phyloP scores from a whole-genome alignment of 2,888 invertebrate genomes.

The Pedicia rivosa region DNA sequence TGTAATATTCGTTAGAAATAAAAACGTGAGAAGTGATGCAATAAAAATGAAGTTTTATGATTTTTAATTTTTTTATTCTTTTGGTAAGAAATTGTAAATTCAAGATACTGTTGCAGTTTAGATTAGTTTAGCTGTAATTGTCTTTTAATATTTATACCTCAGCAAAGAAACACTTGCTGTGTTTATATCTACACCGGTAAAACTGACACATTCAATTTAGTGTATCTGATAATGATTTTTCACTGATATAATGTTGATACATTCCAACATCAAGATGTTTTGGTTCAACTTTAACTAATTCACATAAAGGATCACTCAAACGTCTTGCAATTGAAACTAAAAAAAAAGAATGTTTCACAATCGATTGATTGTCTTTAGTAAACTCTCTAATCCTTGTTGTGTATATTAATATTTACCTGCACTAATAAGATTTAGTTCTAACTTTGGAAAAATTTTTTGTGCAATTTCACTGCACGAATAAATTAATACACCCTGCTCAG shows the following conservation, averaged over 20 bases:
- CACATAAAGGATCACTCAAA: conserved; percentile 78
- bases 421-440: conserved; percentile 71
- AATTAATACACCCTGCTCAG: conserved; percentile 82
- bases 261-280: conserved; percentile 88
- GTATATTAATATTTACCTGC: conserved; percentile 34
- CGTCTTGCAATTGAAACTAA: conserved; percentile 69
- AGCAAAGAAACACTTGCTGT: conserved; percentile 69
- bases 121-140: too few relatives aligned
- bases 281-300: conserved; percentile 86
- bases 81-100: too few relatives aligned
- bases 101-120: too few relatives aligned
- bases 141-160: too few relatives aligned
- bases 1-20: too few relatives aligned
- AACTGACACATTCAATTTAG: conserved; percentile 79
- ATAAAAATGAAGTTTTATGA: too few relatives aligned
- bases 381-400: too few relatives aligned
- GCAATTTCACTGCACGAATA: conserved; percentile 81
- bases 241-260: conserved; percentile 84
- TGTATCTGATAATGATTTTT: conserved; percentile 53
- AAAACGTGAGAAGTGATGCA: too few relatives aligned
- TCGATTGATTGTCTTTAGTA: too few relatives aligned
- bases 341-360: conserved; percentile 25
- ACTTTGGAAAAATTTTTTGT: conserved; percentile 63
- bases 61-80: too few relatives aligned
- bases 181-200: conserved; percentile 85